phyloP scores from a whole-genome alignment of 2,797 vertebrate species.

The Epinephelus awoara region DNA sequence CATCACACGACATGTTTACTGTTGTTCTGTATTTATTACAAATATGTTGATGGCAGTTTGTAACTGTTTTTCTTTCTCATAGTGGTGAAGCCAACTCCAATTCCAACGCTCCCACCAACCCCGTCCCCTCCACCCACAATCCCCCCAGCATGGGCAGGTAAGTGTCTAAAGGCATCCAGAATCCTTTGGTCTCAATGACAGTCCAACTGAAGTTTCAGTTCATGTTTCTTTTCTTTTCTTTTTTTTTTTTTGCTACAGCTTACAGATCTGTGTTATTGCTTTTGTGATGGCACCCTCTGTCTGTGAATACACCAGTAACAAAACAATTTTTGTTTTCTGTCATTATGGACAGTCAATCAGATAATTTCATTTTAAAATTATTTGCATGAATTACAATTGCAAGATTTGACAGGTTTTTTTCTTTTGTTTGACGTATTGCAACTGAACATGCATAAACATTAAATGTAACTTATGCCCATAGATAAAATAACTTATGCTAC shows the following conservation, averaged over 20 bases:
- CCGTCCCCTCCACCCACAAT: constrained; percentile 95
- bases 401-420: too few relatives aligned
- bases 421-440: too few relatives aligned
- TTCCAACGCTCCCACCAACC: constrained; percentile 92
- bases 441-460: too few relatives aligned
- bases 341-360: too few relatives aligned
- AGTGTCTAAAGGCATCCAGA: constrained; percentile 26
- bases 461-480: too few relatives aligned
- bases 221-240: not conserved
- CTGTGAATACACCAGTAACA: not conserved
- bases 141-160: constrained; percentile 94
- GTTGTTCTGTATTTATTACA: constrained; percentile 13
- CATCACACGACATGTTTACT: not conserved
- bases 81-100: constrained; percentile 94
- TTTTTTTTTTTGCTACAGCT: not conserved
- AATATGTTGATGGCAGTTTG: not conserved
- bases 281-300: not conserved
- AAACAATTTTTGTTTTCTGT: too few relatives aligned
- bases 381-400: too few relatives aligned
- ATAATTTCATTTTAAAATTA: too few relatives aligned
- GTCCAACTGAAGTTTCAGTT: not conserved
- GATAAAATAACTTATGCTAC: too few relatives aligned
- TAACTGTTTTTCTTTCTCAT: constrained; percentile 2
- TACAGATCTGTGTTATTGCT: not conserved
- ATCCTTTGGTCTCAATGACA: not conserved